Evolutionary conservation across 2,797 vertebrate genomes (phyloP).

Genomic region (Simalia tracyae): DNA sequence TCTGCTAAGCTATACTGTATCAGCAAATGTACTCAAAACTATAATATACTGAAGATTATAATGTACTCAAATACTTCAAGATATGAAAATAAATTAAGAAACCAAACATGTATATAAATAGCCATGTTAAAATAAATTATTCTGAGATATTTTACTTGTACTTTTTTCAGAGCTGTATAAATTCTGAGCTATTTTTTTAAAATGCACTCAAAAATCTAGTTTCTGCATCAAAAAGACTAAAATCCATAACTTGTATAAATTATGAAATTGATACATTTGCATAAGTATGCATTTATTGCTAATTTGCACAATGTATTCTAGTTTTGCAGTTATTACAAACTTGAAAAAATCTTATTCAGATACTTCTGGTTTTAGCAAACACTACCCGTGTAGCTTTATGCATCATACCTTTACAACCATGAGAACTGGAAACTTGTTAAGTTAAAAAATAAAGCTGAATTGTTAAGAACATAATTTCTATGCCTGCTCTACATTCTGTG

Average conservation of each 20-base stretch:
- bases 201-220: background rate
- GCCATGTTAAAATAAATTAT: background rate
- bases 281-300: background rate
- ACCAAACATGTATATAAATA: background rate
- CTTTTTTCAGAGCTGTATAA: background rate
- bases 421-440: background rate
- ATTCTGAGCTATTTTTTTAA: background rate
- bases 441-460: background rate
- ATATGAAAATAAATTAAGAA: background rate
- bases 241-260: background rate
- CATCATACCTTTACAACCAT: background rate
- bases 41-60: too few relatives aligned
- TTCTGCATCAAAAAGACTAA: background rate
- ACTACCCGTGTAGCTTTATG: background rate
- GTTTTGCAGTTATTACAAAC: background rate
- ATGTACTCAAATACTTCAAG: background rate
- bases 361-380: background rate
- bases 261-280: background rate
- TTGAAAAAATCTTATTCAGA: background rate
- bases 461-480: background rate
- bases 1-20: background rate
- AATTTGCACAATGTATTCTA: background rate
- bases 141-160: background rate
- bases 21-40: background rate
- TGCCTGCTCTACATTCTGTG: background rate